Evolutionary conservation across 2,797 vertebrate genomes (phyloP).

Genomic region (Echiichthys vipera): DNA sequence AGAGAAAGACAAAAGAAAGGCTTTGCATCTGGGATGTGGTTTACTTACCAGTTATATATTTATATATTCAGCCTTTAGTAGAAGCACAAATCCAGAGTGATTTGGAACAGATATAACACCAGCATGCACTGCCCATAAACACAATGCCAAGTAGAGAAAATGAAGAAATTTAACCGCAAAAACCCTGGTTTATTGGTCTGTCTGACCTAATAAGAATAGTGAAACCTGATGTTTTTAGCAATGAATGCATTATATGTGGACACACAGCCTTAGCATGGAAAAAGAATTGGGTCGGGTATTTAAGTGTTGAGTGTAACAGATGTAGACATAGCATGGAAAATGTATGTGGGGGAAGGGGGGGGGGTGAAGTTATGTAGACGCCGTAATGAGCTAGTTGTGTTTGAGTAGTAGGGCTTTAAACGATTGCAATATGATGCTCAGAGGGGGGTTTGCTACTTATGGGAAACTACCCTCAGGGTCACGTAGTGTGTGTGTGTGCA

Average conservation of each 20-base stretch:
- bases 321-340: slow-evolving; percentile 74
- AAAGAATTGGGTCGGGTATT: slow-evolving; percentile 64
- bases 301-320: slow-evolving; percentile 45
- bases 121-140: slow-evolving; percentile 5
- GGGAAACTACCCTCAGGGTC: slow-evolving; percentile 53
- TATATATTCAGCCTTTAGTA: not conserved
- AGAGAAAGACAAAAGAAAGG: slow-evolving; percentile 7
- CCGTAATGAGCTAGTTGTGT: slow-evolving; percentile 76
- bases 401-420: slow-evolving; percentile 70
- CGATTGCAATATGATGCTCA: slow-evolving; percentile 70
- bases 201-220: not conserved
- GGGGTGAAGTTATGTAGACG: slow-evolving; percentile 66
- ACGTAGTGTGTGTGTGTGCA: slow-evolving; percentile 7
- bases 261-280: slow-evolving; percentile 38
- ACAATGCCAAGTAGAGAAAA: slow-evolving; percentile 7
- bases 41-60: slow-evolving; percentile 17
- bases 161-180: not conserved
- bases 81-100: slow-evolving; percentile 13
- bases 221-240: slow-evolving; percentile 42
- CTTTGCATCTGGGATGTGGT: slow-evolving; percentile 7
- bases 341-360: slow-evolving; percentile 45
- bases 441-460: slow-evolving; percentile 47
- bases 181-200: slow-evolving; percentile 6
- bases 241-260: slow-evolving; percentile 45
- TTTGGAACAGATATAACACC: slow-evolving; percentile 1